Base-by-base conservation (phyloP, 1,140 invertebrate genomes). In the Drosophila seguyi region DNA sequence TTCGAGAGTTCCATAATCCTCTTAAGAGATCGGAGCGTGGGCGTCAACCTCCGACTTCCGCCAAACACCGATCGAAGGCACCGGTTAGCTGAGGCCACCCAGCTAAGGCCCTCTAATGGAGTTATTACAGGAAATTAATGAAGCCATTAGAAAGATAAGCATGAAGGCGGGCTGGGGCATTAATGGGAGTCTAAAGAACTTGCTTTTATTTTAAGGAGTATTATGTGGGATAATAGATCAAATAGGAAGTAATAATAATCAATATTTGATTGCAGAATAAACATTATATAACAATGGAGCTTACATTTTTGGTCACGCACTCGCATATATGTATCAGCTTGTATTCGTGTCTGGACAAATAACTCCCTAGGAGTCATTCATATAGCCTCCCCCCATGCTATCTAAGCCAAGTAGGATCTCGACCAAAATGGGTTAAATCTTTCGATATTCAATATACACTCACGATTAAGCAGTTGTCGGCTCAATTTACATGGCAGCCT, bases 381-480 rank as follows among this genome's bases (percentile, higher is more conserved):
- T 31, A 11, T 4, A 8, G 34, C 2, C 31, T 38, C 27, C 3
- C 3, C 4, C 4, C 34, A n/a, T 11, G 13, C 56, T 1, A 50
- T 41, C 34, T 31, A 48, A 36, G 39, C 18, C 27, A 4, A 16
- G 20, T 22, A 25, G 29, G n/a, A 47, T 72, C 66, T 42, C 56
- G 4, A 0, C 42, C 41, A 45, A 72, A 72, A 72, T 48, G 29
- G 68, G 68, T 36, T 72, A 59, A 59, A 22, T 47, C 67, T 31
- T 27, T 41, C 52, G 67, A 72, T 72, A 72, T 71, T 72, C 68
- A 72, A 72, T 72, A 72, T 72, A 39, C 53, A 84, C 82, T 90
- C 85, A 90, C 85, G 85, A 90, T 90, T 90, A 85, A 90, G 85
- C 85, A 90, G 81, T 90, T 90, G 60, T 67, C 56, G 53, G 36